Base-by-base conservation (phyloP, 2,113 vertebrate species). In the Pao palembangensis region DNA sequence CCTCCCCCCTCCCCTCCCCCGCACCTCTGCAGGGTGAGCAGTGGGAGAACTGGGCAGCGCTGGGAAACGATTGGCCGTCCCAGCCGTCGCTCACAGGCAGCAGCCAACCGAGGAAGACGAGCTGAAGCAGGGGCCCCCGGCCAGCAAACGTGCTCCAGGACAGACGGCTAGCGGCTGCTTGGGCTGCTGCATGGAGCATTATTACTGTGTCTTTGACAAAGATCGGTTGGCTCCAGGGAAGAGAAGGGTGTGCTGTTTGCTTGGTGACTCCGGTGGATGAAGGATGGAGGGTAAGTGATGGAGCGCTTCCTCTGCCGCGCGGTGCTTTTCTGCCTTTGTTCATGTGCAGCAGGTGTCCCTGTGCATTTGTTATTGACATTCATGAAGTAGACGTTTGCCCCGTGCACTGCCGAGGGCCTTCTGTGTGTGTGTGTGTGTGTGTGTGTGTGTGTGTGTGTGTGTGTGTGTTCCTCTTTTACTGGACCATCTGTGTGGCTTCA, bases 281-380 rank as follows among this genome's bases (percentile, higher is more conserved):
- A 66, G 61, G 52, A 82, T 72, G 79, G 74, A 82, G 73, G 67
- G 74, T 82, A 18, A 80, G 81, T 69, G 58, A 57, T 23, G 38
- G 42, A 34, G 11, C 55, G 34, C 19, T 63, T 51, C 8, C 50
- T 41, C 49, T 38, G 8, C 34, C 11, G 34, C 3, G 10, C 3
- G 34, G 34, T 12, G 34, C 8, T 12, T 8, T 12, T 38, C 34
- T 38, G 55, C 66, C 66, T 82, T 73, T 83, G 75, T 73, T 68
- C 53, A 60, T 47, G 62, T 79, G 71, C 71, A 70, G 71, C 82
- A 84, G 79, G 76, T 79, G 82, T 65, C 53, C 67, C 74, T 76
- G 84, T 78, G 71, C 61, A 59, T 69, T 73, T 20, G 53, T 44
- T 70, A 69, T 82, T 80, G 74, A 81, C 83, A 83, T 81, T 81